Evolutionary conservation across 2,113 vertebrate species (phyloP).

Genomic region (Phycodurus eques): DNA sequence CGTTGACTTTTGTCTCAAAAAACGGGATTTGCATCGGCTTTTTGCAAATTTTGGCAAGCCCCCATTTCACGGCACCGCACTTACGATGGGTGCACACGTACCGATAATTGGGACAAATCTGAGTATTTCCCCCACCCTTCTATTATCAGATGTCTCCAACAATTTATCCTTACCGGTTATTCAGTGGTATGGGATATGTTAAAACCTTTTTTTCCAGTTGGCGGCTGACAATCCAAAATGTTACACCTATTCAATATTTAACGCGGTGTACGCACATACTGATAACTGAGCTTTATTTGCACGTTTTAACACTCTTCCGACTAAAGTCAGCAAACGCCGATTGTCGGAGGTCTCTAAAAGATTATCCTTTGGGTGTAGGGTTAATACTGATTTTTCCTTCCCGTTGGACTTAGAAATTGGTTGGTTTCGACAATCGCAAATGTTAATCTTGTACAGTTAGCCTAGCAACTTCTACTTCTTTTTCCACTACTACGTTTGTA

Average conservation of each 20-base stretch:
- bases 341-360: too few species aligned
- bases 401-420: too few species aligned
- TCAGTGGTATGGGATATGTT: neutral
- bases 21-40: slow-evolving; percentile 7
- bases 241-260: neutral
- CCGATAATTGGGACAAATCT: neutral
- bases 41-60: neutral
- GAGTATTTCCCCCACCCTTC: neutral
- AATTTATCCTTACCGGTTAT: neutral
- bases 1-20: slow-evolving; percentile 17
- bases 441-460: too few species aligned
- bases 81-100: neutral
- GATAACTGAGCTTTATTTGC: neutral
- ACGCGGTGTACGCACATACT: neutral
- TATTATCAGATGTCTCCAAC: neutral
- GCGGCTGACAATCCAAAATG: neutral
- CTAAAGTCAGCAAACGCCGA: too few species aligned
- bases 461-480: too few species aligned
- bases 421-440: too few species aligned
- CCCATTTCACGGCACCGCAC: neutral
- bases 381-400: too few species aligned
- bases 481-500: too few species aligned
- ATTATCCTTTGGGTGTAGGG: too few species aligned
- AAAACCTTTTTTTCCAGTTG: neutral
- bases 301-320: too few species aligned